Evolutionary conservation across 2,888 invertebrate genomes (phyloP).

Genomic region (Chloroclysta siterata): DNA sequence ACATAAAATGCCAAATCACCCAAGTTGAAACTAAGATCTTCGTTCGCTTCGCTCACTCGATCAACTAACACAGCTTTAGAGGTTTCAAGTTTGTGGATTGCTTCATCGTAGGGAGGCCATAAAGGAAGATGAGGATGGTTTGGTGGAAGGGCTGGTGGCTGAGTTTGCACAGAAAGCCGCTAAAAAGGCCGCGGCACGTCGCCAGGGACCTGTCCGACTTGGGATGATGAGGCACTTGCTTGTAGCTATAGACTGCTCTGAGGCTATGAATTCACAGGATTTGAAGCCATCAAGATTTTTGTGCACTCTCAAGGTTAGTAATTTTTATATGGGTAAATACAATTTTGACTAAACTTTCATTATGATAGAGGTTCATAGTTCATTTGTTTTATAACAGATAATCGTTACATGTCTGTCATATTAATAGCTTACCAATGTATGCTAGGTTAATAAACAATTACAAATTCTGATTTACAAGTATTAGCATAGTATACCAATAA

Average conservation of each 20-base stretch:
- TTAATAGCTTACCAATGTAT: too few relatives aligned
- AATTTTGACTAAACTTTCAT: too few relatives aligned
- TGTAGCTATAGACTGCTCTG: constrained; percentile 96
- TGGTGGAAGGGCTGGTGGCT: constrained; percentile 95
- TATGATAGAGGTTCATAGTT: too few relatives aligned
- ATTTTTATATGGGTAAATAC: background rate
- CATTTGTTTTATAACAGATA: too few relatives aligned
- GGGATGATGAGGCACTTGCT: constrained; percentile 99
- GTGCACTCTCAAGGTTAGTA: constrained; percentile 92
- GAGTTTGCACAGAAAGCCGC: constrained; percentile 96
- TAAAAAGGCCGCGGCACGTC: constrained; percentile 89
- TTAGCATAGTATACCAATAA: background rate
- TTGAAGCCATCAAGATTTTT: constrained; percentile 96
- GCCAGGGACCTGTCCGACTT: constrained; percentile 91
- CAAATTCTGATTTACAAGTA: too few relatives aligned
- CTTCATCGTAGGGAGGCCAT: constrained; percentile 92
- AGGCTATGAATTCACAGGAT: constrained; percentile 97
- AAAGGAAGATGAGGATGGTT: constrained; percentile 97
- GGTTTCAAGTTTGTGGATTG: background rate
- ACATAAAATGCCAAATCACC: too few relatives aligned
- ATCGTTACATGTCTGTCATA: too few relatives aligned
- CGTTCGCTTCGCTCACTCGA: too few relatives aligned
- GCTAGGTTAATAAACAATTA: too few relatives aligned
- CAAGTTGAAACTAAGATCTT: too few relatives aligned
- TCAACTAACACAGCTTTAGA: too few relatives aligned